Percentiles rank a stretch among this genome's conserved stretches.
Conservation (phyloP, 2,888 invertebrate genomes). For the Drosophila silvestris region DNA sequence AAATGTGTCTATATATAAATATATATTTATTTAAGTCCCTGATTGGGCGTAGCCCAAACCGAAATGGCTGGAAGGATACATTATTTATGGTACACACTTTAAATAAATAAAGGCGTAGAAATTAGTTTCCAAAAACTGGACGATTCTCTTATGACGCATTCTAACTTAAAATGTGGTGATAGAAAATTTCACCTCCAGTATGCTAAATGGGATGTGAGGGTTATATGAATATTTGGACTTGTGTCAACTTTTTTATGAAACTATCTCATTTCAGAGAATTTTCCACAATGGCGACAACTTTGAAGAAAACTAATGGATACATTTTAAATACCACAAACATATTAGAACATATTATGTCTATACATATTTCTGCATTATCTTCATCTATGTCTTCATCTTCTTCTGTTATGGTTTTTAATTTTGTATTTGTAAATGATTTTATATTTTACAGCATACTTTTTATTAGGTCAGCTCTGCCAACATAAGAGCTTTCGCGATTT, state of each 20-base stretch:
- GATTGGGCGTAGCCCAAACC: neutral
- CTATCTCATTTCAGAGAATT: too few species aligned
- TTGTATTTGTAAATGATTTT: neutral
- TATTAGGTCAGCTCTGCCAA: conserved; percentile 24
- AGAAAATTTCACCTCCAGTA: neutral
- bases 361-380: neutral
- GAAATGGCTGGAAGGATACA: neutral
- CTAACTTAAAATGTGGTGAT: neutral
- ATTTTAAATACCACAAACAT: neutral
- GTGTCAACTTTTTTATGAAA: neutral
- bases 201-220: too few species aligned
- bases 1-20: neutral
- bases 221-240: neutral
- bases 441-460: conserved; percentile 5
- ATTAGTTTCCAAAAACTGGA: neutral
- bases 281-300: too few species aligned
- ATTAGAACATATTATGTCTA: neutral
- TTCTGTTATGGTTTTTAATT: neutral
- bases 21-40: neutral
- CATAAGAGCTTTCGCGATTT: conserved; percentile 1
- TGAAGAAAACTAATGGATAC: neutral
- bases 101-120: neutral
- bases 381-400: neutral
- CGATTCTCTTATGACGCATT: neutral
- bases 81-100: neutral